Base-by-base conservation (phyloP, 2,113 vertebrate species). In the Crotalus viridis region DNA sequence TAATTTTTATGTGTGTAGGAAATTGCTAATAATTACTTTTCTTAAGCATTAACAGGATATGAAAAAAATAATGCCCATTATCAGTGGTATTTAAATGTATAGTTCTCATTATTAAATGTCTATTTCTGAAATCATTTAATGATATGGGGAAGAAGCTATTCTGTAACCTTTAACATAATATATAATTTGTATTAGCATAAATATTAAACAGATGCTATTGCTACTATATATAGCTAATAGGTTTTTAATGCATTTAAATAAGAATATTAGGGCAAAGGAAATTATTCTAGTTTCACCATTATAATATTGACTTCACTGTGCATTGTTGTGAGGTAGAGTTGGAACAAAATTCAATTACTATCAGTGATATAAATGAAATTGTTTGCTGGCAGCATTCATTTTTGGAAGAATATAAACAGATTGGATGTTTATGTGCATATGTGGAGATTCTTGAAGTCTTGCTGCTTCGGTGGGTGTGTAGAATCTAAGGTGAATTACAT, bases 241-340 rank as follows among this genome's bases (percentile, higher is more conserved):
- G 97, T 98, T 98, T 98, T 97, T 98, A 97, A 99, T 99, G 98
- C 98, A 99, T 99, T 99, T 99, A 99, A 99, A 99, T 99, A 98
- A 97, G 98, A 98, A 98, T 99, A 99, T 99, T 98, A 98, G 98
- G 98, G 98, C 98, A 97, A 97, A 97, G 97, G 96, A 98, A 98
- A 97, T 98, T 98, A 98, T 97, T 98, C 97, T 92, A 97, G 97
- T 97, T 98, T 98, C 96, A 96, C 97, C 95, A 97, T 98, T 97
- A 98, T 96, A 97, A 94, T 97, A 95, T 88, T 96, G 96, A 97
- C 93, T 97, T 97, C 88, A 95, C 91, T 94, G 93, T 96, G 96
- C 96, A 94, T 97, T 97, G 96, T 97, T 96, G 95, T 92, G 91
- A 91, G 93, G 96, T 88, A 93, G 97, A 94, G 93, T 94, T 96